Evolutionary conservation across 2,888 invertebrate species (phyloP), one percentile per base, ranked within the genome.

Genomic region (Acheta domesticus): DNA sequence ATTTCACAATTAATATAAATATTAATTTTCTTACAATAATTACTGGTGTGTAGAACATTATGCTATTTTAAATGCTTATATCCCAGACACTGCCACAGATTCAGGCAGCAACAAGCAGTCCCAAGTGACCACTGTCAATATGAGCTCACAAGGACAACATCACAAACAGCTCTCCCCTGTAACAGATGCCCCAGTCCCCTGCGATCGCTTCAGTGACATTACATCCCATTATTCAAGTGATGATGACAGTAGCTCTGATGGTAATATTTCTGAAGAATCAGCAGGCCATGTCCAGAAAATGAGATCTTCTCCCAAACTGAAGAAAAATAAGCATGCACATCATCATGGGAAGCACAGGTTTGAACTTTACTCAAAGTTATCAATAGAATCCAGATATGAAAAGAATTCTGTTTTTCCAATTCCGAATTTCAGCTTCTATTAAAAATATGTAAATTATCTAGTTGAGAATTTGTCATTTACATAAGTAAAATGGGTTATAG

Each of bases 141-240:
- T n/a, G 14, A 62, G 16, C n/a, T 14, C 62, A 19, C 62, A 62
- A 62, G 62, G 62, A 62, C n/a, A 14, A 62, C 62, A 62, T 62
- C 62, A n/a, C 14, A 62, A 62, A 62, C 62, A 62, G 62, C 16
- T 62, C 62, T 62, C 62, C 62, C 62, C 62, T 62, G 62, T 62
- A 62, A 62, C 62, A 62, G 62, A 62, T 62, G 62, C 62, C 62
- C 62, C 62, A 62, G 62, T 62, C 16, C 62, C 62, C n/a, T 62
- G 62, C n/a, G 62, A 62, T 62, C 62, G 16, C n/a, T 62, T 19
- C 62, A 62, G 62, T 62, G 62, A 62, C n/a, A n/a, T 62, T 62
- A 62, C 62, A 19, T 62, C 62, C 5, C 62, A 62, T n/a, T 62
- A 62, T n/a, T 19, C 62, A 62, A 62, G 62, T 62, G 62, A 62